Conservation (phyloP, 2,888 invertebrate genomes). For the Theodoxus fluviatilis region DNA sequence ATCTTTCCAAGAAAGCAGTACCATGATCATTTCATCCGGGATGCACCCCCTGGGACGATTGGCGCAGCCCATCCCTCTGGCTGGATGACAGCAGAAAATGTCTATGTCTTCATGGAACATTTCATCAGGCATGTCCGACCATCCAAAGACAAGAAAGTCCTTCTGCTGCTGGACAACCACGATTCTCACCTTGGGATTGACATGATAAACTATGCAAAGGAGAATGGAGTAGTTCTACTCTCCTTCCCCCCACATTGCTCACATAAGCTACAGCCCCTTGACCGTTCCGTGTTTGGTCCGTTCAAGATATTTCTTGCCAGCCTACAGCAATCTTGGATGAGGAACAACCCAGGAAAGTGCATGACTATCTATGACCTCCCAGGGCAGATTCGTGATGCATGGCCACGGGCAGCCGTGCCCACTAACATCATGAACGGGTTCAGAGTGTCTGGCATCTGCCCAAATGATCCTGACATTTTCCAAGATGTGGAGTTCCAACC, state of each 20-base stretch:
- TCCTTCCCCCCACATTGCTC: constrained; percentile 65
- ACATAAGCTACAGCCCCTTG: constrained; percentile 65
- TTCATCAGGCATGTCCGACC: constrained; percentile 46
- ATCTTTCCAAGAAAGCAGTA: constrained; percentile 31
- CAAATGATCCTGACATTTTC: too few species aligned
- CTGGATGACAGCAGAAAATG: constrained; percentile 53
- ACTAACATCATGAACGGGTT: too few species aligned
- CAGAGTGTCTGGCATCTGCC: too few species aligned
- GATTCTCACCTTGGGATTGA: constrained; percentile 44
- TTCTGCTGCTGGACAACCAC: constrained; percentile 54
- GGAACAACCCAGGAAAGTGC: too few species aligned
- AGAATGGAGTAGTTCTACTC: constrained; percentile 60
- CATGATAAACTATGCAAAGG: constrained; percentile 51
- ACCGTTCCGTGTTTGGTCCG: too few species aligned
- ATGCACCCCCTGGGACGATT: constrained; percentile 7
- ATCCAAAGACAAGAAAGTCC: constrained; percentile 43
- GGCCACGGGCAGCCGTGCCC: too few species aligned
- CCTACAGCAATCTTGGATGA: too few species aligned
- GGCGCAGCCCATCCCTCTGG: constrained; percentile 32
- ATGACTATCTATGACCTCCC: too few species aligned
- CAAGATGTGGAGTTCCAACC: too few species aligned
- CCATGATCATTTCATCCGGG: constrained; percentile 7
- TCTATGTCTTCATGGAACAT: constrained; percentile 46
- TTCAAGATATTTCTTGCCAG: too few species aligned
- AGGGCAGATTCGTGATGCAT: too few species aligned